A percentile compares a stretch with the other conserved stretches of the same genome.
Evolutionary conservation across 37 sponge, comb jelly and placozoan species (phyloP).

Genomic region (Amphimedon queenslandica): DNA sequence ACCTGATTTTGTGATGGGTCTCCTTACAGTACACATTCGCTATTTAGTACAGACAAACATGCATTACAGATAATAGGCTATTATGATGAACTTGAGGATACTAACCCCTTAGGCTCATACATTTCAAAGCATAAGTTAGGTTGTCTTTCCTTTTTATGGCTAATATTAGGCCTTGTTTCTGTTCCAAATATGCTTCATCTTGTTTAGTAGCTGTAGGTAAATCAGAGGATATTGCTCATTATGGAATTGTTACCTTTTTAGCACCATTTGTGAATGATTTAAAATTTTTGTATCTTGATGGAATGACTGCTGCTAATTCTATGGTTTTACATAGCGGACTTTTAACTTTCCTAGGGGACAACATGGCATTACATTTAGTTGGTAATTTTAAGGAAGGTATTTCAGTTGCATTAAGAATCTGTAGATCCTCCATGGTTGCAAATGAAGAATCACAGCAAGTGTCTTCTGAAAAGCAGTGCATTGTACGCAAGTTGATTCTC

Average conservation of each 20-base stretch:
- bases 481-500: too few relatives aligned
- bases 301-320: too few relatives aligned
- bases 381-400: too few relatives aligned
- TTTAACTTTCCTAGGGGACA: too few relatives aligned
- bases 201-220: conserved; percentile 27
- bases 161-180: conserved; percentile 29
- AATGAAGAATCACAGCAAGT: too few relatives aligned
- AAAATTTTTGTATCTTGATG: conserved; percentile 20
- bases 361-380: too few relatives aligned
- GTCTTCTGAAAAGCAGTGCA: too few relatives aligned
- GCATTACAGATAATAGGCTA: conserved; percentile 52
- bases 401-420: too few relatives aligned
- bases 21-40: too few relatives aligned
- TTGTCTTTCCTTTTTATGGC: conserved; percentile 26
- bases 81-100: conserved; percentile 47
- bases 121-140: conserved; percentile 55
- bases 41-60: conserved; percentile 22
- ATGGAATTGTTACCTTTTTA: conserved; percentile 14
- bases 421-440: too few relatives aligned
- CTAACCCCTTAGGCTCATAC: conserved; percentile 35
- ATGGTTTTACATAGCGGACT: too few relatives aligned
- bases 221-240: conserved; percentile 18
- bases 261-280: conserved; percentile 31
- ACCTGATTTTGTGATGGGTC: too few relatives aligned
- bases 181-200: conserved; percentile 23